phyloP scores from a whole-genome alignment of 1,140 invertebrate genomes.

The Epicauta chinensis region DNA sequence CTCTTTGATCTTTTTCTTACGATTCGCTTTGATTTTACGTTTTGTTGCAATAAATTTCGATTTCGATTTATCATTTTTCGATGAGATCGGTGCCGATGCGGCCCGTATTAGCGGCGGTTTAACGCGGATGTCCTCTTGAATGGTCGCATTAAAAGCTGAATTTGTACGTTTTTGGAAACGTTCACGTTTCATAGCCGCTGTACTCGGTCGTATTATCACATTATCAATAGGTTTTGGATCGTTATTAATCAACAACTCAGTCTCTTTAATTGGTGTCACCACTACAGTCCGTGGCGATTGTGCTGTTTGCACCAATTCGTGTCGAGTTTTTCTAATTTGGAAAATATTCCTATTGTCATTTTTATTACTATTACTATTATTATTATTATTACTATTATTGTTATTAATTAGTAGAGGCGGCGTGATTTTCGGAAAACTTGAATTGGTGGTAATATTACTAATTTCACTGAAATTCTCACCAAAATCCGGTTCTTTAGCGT shows the following conservation, averaged over 20 bases:
- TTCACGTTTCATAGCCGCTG: constrained; percentile 35
- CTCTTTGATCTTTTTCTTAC: not conserved
- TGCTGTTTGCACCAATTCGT: constrained; percentile 1
- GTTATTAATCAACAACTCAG: constrained; percentile 12
- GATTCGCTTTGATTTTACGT: constrained; percentile 29
- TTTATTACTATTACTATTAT: too few species aligned
- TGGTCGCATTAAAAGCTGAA: constrained; percentile 32
- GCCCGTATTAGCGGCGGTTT: constrained; percentile 34
- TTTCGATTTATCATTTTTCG: constrained; percentile 27
- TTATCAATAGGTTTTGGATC: constrained; percentile 16
- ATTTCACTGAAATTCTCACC: constrained; percentile 13
- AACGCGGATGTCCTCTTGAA: constrained; percentile 17
- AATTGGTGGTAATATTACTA: not conserved
- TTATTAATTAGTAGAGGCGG: constrained; percentile 22
- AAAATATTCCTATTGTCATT: constrained; percentile 27
- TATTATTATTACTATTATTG: too few species aligned
- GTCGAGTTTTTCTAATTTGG: constrained; percentile 30
- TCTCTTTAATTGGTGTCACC: constrained; percentile 32
- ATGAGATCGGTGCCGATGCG: constrained; percentile 30
- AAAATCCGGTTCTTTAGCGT: constrained; percentile 12
- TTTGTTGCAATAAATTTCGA: constrained; percentile 35
- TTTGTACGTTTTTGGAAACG: constrained; percentile 37
- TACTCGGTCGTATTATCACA: constrained; percentile 29
- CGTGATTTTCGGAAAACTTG: constrained; percentile 26
- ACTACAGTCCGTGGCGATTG: constrained; percentile 23